Percentiles rank a stretch among this genome's conserved stretches.
These are phyloP conservation scores for Cancer borealis DNA, from an alignment of 2,888 invertebrate genomes.

Conservation along the genomic window DNA sequence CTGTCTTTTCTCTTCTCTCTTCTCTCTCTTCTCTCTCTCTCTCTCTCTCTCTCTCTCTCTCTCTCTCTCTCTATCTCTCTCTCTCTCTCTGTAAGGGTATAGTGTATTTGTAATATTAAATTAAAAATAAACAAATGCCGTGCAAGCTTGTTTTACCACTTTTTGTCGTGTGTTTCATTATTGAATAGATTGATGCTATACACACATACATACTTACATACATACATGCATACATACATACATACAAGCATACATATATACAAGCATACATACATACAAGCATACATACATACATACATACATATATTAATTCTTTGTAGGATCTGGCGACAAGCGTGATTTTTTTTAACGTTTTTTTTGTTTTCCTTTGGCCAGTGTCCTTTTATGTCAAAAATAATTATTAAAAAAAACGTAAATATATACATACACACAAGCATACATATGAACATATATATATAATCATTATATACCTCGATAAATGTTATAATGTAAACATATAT, in stretches of 20 bases:
- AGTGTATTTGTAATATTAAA: background rate
- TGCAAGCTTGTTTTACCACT: background rate
- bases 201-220: background rate
- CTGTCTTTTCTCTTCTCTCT: constrained; percentile 8
- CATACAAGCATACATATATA: background rate
- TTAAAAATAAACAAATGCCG: background rate
- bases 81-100: background rate
- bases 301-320: too few relatives aligned
- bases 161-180: background rate
- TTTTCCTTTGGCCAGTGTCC: too few relatives aligned
- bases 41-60: constrained; percentile 14
- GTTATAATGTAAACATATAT: too few relatives aligned
- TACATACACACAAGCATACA: too few relatives aligned
- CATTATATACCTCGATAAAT: too few relatives aligned
- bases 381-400: too few relatives aligned
- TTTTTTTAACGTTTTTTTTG: too few relatives aligned
- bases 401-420: too few relatives aligned
- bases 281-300: too few relatives aligned
- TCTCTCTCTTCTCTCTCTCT: constrained; percentile 20
- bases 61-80: background rate
- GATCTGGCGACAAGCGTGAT: too few relatives aligned
- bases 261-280: too few relatives aligned
- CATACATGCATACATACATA: background rate
- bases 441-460: too few relatives aligned
- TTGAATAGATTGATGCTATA: background rate